Percentiles rank a stretch among this genome's conserved stretches.
phyloP scores from a whole-genome alignment of 2,888 invertebrate genomes.

The Rhodophaea formosa region DNA sequence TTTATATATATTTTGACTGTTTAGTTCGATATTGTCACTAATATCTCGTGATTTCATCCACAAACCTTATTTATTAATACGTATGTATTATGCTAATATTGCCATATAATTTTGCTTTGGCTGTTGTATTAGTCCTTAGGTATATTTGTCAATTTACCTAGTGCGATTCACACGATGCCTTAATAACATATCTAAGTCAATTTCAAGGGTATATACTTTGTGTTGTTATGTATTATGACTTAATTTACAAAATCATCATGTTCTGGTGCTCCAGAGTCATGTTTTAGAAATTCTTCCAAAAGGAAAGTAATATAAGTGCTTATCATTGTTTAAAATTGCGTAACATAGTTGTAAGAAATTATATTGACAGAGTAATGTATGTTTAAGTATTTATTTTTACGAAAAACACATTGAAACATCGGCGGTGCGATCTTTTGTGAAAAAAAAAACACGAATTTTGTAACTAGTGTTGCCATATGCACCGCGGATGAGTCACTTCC shows the following conservation, averaged over 20 bases:
- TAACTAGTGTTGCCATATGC: conserved; percentile 58
- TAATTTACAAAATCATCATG: conserved; percentile 27
- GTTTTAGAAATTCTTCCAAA: conserved; percentile 43
- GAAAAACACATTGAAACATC: conserved; percentile 57
- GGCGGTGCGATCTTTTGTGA: conserved; percentile 40
- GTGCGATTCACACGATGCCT: conserved; percentile 81
- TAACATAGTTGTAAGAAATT: conserved; percentile 71
- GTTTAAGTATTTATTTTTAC: conserved; percentile 76
- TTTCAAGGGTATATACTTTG: conserved; percentile 67
- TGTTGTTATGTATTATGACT: conserved; percentile 46
- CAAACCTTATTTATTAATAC: conserved; percentile 41
- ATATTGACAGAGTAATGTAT: conserved; percentile 71
- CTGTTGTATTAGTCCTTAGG: conserved; percentile 76
- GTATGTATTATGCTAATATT: conserved; percentile 56
- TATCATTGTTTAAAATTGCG: conserved; percentile 54
- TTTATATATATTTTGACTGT: conserved; percentile 78
- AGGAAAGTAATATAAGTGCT: conserved; percentile 57
- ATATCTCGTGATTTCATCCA: conserved; percentile 43
- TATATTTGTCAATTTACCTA: conserved; percentile 68
- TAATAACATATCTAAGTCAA: conserved; percentile 82
- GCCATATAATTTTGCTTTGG: conserved; percentile 76
- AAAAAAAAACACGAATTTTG: conserved; percentile 43
- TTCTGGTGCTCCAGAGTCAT: conserved; percentile 53
- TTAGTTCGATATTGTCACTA: conserved; percentile 53
- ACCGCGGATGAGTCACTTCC: conserved; percentile 56